These are phyloP conservation scores for Grus americana DNA, from an alignment of 2,113 vertebrate genomes.

Conservation along the genomic window DNA sequence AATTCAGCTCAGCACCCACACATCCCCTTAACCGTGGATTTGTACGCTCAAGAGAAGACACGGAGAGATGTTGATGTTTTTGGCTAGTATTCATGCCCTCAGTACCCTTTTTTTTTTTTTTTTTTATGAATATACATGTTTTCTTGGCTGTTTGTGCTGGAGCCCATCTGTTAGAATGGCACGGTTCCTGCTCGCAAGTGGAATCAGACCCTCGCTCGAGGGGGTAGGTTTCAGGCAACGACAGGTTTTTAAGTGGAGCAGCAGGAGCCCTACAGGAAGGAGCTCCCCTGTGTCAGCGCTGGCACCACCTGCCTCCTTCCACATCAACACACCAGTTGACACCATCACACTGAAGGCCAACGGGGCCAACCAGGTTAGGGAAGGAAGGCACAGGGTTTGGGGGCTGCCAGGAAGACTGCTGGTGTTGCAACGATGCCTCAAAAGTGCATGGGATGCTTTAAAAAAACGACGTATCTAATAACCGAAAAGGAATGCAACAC, in stretches of 20 bases:
- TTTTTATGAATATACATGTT: conserved; percentile 67
- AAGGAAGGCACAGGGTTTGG: background rate
- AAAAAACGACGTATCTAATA: background rate
- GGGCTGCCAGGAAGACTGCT: background rate
- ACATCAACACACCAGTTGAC: conserved; percentile 51
- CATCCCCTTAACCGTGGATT: conserved; percentile 46
- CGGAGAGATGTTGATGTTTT: conserved; percentile 55
- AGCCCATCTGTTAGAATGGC: conserved; percentile 72
- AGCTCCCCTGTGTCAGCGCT: background rate
- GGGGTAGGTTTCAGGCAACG: background rate
- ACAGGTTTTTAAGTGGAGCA: background rate
- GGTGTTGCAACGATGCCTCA: fast-evolving
- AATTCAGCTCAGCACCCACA: conserved; percentile 47
- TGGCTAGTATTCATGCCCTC: conserved; percentile 68
- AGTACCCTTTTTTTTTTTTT: background rate
- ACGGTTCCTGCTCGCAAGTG: conserved; percentile 56
- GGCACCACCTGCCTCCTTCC: conserved; percentile 33
- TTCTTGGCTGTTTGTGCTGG: conserved; percentile 49
- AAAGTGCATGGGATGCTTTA: background rate
- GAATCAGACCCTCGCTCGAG: conserved; percentile 49
- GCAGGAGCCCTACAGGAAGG: conserved; percentile 7
- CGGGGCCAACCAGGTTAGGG: fast-evolving
- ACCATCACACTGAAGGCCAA: background rate
- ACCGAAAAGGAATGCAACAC: background rate
- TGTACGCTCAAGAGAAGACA: conserved; percentile 61